A percentile compares a stretch with the other conserved stretches of the same genome.
These are phyloP conservation scores for Argyrosomus regius DNA, from an alignment of 2,797 vertebrate genomes.

Conservation along the genomic window DNA sequence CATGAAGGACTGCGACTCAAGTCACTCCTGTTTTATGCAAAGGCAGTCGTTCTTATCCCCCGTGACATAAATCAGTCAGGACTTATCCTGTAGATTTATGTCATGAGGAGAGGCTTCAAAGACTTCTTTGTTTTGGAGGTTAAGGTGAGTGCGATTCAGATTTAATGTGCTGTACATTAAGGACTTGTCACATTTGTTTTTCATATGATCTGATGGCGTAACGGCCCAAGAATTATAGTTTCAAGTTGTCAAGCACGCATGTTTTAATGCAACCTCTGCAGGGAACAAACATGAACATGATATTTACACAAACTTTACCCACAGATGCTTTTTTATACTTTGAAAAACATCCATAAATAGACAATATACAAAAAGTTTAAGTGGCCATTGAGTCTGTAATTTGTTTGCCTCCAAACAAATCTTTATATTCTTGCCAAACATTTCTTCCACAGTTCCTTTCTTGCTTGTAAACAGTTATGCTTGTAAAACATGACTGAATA, in stretches of 20 bases:
- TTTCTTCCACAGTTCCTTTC: background rate
- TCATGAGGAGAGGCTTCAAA: slow-evolving; percentile 19
- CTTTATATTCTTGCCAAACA: background rate
- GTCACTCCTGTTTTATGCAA: slow-evolving; percentile 19
- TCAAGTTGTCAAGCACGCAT: background rate
- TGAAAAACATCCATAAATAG: background rate
- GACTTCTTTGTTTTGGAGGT: slow-evolving; percentile 15
- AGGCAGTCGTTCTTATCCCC: slow-evolving; percentile 14
- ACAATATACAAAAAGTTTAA: background rate
- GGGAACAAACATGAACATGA: background rate
- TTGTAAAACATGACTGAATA: background rate
- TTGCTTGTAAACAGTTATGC: background rate
- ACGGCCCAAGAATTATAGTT: background rate
- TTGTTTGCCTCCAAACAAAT: background rate
- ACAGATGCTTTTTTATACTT: background rate
- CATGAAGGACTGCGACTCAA: slow-evolving; percentile 6
- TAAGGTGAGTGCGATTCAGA: background rate
- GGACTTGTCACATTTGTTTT: slow-evolving; percentile 17
- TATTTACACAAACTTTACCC: background rate
- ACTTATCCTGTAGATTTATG: slow-evolving; percentile 1
- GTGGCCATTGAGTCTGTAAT: background rate
- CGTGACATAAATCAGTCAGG: slow-evolving; percentile 30
- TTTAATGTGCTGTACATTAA: background rate
- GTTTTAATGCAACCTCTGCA: slow-evolving; percentile 3
- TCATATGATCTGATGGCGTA: background rate